A percentile compares a stretch with the other conserved stretches of the same genome.
These are phyloP conservation scores for Pseudopleuronectes americanus DNA, from an alignment of 2,797 vertebrate genomes.

Conservation along the genomic window DNA sequence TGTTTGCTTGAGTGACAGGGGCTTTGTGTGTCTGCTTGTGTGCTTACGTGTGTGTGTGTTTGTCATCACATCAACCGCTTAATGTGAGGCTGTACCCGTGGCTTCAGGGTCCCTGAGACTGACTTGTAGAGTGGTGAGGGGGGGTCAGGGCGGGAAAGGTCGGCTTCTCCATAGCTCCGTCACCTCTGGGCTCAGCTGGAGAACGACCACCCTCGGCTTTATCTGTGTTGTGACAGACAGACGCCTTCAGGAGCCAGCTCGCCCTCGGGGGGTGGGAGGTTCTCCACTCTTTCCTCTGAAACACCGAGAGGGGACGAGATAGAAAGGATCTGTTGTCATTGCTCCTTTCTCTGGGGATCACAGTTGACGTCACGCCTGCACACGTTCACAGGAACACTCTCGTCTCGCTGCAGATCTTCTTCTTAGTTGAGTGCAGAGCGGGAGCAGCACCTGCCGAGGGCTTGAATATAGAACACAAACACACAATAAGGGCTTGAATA, in stretches of 20 bases:
- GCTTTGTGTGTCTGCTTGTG: slow-evolving; percentile 48
- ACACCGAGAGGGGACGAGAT: slow-evolving; percentile 5
- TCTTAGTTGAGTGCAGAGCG: slow-evolving; percentile 26
- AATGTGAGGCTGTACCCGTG: slow-evolving; percentile 8
- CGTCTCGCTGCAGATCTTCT: slow-evolving; percentile 27
- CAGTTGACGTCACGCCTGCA: slow-evolving; percentile 53
- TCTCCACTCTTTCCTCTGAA: slow-evolving; percentile 13
- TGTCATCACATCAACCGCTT: slow-evolving; percentile 33
- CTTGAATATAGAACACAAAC: slow-evolving; percentile 38
- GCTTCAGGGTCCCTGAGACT: slow-evolving; percentile 36
- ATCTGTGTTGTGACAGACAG: slow-evolving; percentile 61
- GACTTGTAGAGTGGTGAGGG: slow-evolving; percentile 31
- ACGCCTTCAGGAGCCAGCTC: slow-evolving; percentile 20
- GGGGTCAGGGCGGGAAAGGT: slow-evolving; percentile 9
- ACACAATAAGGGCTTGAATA: slow-evolving; percentile 6
- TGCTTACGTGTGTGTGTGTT: not conserved
- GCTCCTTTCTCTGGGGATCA: slow-evolving; percentile 43
- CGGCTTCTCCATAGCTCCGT: slow-evolving; percentile 43
- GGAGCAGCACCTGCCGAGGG: slow-evolving; percentile 24
- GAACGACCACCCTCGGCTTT: slow-evolving; percentile 39
- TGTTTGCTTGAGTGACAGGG: slow-evolving; percentile 58
- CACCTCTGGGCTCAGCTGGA: slow-evolving; percentile 50
- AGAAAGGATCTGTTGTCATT: slow-evolving; percentile 50
- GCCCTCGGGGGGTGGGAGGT: not conserved
- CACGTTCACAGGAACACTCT: slow-evolving; percentile 17